phyloP scores from a whole-genome alignment of 1,140 invertebrate genomes.

The Heterodera carotae region DNA sequence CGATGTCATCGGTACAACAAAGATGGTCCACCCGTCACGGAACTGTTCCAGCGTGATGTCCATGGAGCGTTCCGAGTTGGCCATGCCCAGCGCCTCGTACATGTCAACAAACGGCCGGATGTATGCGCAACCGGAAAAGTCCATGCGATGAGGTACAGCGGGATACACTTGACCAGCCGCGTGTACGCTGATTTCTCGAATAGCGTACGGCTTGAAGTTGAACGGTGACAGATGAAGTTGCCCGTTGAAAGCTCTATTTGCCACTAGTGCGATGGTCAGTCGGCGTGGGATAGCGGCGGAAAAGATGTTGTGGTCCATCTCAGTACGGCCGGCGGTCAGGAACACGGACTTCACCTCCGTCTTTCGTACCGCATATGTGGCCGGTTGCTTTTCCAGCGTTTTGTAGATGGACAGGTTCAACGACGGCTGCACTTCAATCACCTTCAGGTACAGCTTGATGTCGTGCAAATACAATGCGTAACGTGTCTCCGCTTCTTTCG shows the following conservation, averaged over 20 bases:
- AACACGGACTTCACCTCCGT: conserved; percentile 30
- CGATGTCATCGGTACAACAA: conserved; percentile 3
- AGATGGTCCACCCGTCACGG: conserved; percentile 33
- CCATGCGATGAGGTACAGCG: conserved; percentile 27
- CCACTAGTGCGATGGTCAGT: conserved; percentile 20
- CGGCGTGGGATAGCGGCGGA: conserved; percentile 25
- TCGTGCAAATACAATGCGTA: conserved; percentile 20
- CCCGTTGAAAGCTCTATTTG: conserved; percentile 27
- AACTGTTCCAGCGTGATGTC: conserved; percentile 34
- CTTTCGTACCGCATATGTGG: conserved; percentile 24
- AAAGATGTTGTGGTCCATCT: conserved; percentile 29
- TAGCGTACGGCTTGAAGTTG: conserved; percentile 29
- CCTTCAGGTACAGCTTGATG: conserved; percentile 32
- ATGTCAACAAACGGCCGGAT: conserved; percentile 38
- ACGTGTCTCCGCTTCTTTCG: background rate
- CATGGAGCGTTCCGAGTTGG: conserved; percentile 15
- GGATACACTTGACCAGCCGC: conserved; percentile 23
- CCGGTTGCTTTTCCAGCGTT: conserved; percentile 8
- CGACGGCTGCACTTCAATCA: conserved; percentile 34
- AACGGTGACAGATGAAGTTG: conserved; percentile 1
- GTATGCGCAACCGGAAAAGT: conserved; percentile 22
- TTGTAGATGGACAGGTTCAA: conserved; percentile 32
- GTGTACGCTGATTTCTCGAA: conserved; percentile 23
- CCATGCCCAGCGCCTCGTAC: conserved; percentile 30
- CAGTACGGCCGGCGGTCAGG: conserved; percentile 24